phyloP scores from a whole-genome alignment of 2,888 invertebrate species.

The Lomographa bimaculata region DNA sequence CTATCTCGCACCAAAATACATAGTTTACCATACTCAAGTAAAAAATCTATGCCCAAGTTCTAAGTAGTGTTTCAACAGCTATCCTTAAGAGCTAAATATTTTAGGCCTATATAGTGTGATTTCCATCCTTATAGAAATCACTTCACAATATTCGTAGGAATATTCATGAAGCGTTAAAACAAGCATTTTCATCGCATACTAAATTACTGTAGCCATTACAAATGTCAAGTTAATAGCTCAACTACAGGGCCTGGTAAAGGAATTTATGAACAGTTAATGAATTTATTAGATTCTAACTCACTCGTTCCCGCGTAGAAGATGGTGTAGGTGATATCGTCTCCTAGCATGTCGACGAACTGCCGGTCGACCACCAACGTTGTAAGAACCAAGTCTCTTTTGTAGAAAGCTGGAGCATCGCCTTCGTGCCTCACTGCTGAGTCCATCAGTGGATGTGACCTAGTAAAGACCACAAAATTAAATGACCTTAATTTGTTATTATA shows the following conservation, averaged over 20 bases:
- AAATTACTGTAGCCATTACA: conserved; percentile 1
- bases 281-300: conserved; percentile 54
- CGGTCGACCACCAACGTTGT: conserved; percentile 85
- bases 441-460: conserved; percentile 88
- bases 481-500: too few relatives aligned
- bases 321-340: conserved; percentile 80
- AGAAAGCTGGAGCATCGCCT: conserved; percentile 85
- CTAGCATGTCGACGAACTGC: conserved; percentile 81
- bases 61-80: too few relatives aligned
- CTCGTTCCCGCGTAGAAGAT: conserved; percentile 85
- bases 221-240: conserved; percentile 1
- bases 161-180: too few relatives aligned
- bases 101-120: too few relatives aligned
- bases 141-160: too few relatives aligned
- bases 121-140: too few relatives aligned
- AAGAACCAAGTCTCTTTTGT: conserved; percentile 84
- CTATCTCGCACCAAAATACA: too few relatives aligned
- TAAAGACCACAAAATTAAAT: too few relatives aligned
- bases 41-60: too few relatives aligned
- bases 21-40: too few relatives aligned
- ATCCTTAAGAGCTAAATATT: too few relatives aligned
- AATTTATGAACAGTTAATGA: conserved; percentile 1
- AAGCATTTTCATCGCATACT: neutral
- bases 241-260: neutral
- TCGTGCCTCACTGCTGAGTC: conserved; percentile 87